Percentiles rank a stretch among this genome's conserved stretches.
Conservation (phyloP, 2,888 invertebrate genomes). For the Eustalomyia histrio region DNA sequence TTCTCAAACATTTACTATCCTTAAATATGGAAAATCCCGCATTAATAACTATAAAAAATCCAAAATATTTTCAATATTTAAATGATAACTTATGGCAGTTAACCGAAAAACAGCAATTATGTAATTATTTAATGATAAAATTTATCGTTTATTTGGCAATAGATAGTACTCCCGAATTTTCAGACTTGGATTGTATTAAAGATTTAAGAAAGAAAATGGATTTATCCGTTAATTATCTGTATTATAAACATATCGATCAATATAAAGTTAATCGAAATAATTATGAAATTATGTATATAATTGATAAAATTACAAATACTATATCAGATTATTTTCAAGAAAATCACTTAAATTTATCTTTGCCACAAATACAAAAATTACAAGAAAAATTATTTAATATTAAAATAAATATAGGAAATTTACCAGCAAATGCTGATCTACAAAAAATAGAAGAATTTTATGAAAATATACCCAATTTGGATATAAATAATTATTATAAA, state of each 20-base stretch:
- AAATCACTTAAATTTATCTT: slow-evolving; percentile 65
- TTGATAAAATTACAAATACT: slow-evolving; percentile 58
- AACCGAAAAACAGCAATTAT: slow-evolving; percentile 45
- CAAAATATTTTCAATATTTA: slow-evolving; percentile 28
- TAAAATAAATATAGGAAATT: slow-evolving; percentile 73
- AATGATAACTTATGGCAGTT: not conserved
- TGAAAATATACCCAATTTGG: slow-evolving; percentile 13
- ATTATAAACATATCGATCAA: slow-evolving; percentile 67
- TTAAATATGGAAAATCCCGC: not conserved
- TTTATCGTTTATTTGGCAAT: slow-evolving; percentile 67
- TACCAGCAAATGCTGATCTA: slow-evolving; percentile 59
- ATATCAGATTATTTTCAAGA: slow-evolving; percentile 53
- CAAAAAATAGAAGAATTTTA: slow-evolving; percentile 68
- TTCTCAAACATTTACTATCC: not conserved
- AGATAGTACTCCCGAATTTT: slow-evolving; percentile 61
- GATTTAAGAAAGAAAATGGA: slow-evolving; percentile 74
- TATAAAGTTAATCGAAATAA: not conserved
- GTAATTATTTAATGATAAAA: slow-evolving; percentile 74
- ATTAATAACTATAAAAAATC: slow-evolving; percentile 15
- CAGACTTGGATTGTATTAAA: slow-evolving; percentile 67
- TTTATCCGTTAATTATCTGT: slow-evolving; percentile 69
- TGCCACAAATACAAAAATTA: slow-evolving; percentile 49
- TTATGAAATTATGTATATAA: slow-evolving; percentile 11
- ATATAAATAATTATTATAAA: slow-evolving; percentile 53
- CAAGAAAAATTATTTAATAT: slow-evolving; percentile 67